phyloP scores from a whole-genome alignment of 2,797 vertebrate genomes.

The Varecia variegata region DNA sequence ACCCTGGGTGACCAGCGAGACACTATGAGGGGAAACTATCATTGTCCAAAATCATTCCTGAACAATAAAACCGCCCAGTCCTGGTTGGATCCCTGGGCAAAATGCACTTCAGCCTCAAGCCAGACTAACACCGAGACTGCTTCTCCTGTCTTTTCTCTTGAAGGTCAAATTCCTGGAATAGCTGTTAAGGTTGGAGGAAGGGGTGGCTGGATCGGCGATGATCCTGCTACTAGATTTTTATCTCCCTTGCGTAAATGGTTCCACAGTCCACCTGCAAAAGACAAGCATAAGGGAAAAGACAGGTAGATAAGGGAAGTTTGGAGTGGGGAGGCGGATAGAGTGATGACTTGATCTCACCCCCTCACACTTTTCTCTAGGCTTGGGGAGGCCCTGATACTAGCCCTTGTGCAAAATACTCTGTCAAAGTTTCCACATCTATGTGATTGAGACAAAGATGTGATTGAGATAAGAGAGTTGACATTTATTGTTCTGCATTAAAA shows the following conservation, averaged over 20 bases:
- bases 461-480: background rate
- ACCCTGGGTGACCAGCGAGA: background rate
- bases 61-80: background rate
- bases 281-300: background rate
- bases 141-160: background rate
- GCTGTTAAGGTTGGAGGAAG: background rate
- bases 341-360: background rate
- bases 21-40: background rate
- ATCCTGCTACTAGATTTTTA: background rate
- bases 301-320: background rate
- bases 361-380: background rate
- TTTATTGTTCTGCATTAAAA: slow-evolving; percentile 26
- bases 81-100: background rate
- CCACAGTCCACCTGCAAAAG: background rate
- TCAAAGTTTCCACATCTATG: background rate
- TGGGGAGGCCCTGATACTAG: background rate
- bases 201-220: background rate
- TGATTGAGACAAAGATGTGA: background rate
- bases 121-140: background rate
- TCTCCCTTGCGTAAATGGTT: background rate
- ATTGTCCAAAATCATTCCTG: background rate
- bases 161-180: background rate
- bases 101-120: background rate
- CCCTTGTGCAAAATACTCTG: background rate
- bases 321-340: background rate